These are phyloP conservation scores for Hippocampus mohnikei DNA, from an alignment of 2,113 vertebrate species.

Conservation along the genomic window DNA sequence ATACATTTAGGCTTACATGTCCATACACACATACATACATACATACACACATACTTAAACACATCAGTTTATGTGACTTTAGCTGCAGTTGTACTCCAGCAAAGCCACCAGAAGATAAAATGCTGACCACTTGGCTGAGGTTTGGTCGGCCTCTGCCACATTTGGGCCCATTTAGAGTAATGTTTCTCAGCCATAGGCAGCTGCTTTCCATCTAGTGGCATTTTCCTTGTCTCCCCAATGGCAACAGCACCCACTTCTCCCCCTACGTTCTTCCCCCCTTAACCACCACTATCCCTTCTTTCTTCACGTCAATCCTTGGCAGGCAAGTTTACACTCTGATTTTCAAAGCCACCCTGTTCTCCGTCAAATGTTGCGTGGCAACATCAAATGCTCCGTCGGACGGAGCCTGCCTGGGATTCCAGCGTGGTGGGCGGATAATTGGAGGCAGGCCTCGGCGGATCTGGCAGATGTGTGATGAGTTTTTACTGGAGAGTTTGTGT, in stretches of 20 bases:
- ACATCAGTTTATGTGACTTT: neutral
- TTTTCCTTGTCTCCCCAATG: constrained; percentile 48
- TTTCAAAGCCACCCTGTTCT: constrained; percentile 73
- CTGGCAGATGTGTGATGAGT: constrained; percentile 71
- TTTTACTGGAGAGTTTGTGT: constrained; percentile 60
- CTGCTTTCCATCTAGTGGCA: constrained; percentile 71
- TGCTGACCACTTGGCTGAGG: constrained; percentile 44
- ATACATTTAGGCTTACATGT: neutral
- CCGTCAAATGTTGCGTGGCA: constrained; percentile 73
- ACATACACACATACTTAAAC: neutral
- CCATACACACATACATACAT: neutral
- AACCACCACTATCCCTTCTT: constrained; percentile 44
- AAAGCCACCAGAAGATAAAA: constrained; percentile 43
- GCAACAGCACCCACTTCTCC: constrained; percentile 8
- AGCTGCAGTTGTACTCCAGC: constrained; percentile 7
- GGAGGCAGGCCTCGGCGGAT: constrained; percentile 68
- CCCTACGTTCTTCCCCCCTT: constrained; percentile 1
- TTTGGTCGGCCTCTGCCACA: constrained; percentile 45
- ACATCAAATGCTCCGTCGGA: constrained; percentile 72
- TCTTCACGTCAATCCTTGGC: constrained; percentile 70
- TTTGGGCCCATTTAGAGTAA: constrained; percentile 67
- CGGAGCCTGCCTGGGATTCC: constrained; percentile 71
- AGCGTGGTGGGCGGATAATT: constrained; percentile 71
- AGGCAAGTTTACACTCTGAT: constrained; percentile 67
- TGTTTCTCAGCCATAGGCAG: constrained; percentile 64